Evolutionary conservation across 2,888 invertebrate genomes (phyloP).

Genomic region (Pycnomerus fuliginosus): DNA sequence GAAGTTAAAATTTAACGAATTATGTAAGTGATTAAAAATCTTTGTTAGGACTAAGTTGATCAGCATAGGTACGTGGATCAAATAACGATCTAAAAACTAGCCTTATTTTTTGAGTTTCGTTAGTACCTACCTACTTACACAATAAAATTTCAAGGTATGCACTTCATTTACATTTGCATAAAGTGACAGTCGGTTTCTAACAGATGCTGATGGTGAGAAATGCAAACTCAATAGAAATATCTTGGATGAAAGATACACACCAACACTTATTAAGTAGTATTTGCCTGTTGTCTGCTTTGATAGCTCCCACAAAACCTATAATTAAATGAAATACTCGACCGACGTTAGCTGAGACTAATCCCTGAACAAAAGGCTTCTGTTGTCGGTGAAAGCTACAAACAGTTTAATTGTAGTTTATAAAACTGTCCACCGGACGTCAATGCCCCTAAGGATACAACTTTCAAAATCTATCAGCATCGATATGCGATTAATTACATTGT

Average conservation of each 20-base stretch:
- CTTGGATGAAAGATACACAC: not conserved
- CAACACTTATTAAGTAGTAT: not conserved
- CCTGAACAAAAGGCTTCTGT: conserved; percentile 11
- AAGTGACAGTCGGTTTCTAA: no score
- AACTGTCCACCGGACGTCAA: conserved; percentile 19
- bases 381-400: conserved; percentile 12
- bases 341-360: conserved; percentile 11
- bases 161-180: no score
- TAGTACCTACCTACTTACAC: no score
- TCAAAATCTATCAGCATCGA: conserved; percentile 22
- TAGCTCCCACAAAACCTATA: conserved; percentile 14
- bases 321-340: conserved; percentile 16
- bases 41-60: no score
- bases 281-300: conserved; percentile 11
- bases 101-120: no score
- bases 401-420: conserved; percentile 20
- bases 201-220: no score
- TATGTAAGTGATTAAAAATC: no score
- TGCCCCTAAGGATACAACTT: conserved; percentile 16
- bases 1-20: no score
- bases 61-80: no score
- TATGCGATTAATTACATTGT: conserved; percentile 20
- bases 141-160: no score
- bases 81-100: no score
- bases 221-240: no score